phyloP scores from a whole-genome alignment of 1,140 invertebrate species.

The Meloidogyne floridensis region DNA sequence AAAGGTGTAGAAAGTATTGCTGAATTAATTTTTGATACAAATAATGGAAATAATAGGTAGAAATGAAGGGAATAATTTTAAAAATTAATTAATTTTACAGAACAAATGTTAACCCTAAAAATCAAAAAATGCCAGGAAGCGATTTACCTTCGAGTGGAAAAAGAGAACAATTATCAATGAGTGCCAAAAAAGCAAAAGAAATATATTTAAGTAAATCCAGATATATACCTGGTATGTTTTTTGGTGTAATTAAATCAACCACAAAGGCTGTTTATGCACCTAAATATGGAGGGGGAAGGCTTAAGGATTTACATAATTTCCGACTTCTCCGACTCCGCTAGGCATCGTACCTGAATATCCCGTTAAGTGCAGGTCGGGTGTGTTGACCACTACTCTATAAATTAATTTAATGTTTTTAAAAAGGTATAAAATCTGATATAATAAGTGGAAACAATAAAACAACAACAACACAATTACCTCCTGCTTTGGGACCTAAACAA shows the following conservation, averaged over 20 bases:
- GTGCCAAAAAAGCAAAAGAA: slow-evolving; percentile 69
- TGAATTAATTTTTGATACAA: slow-evolving; percentile 3
- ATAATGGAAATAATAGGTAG: background rate
- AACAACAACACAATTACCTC: slow-evolving; percentile 29
- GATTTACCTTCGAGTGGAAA: slow-evolving; percentile 41
- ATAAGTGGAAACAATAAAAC: background rate
- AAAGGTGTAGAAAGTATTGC: slow-evolving; percentile 29
- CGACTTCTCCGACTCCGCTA: no score
- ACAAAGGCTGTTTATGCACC: no score
- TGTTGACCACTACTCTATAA: no score
- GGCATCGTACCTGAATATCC: no score
- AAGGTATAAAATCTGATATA: slow-evolving; percentile 9
- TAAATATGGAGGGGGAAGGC: no score
- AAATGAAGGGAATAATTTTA: background rate
- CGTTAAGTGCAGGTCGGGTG: no score
- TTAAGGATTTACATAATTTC: no score
- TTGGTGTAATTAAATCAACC: no score
- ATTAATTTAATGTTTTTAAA: background rate
- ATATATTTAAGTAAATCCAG: slow-evolving; percentile 76
- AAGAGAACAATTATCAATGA: slow-evolving; percentile 32
- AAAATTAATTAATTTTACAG: slow-evolving; percentile 11
- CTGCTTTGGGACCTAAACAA: slow-evolving; percentile 34
- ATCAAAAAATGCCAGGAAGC: slow-evolving; percentile 17
- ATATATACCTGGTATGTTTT: slow-evolving; percentile 72
- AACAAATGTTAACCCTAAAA: slow-evolving; percentile 1